phyloP scores from a whole-genome alignment of 2,797 vertebrate genomes.

The Rhabdophis nuchalis region DNA sequence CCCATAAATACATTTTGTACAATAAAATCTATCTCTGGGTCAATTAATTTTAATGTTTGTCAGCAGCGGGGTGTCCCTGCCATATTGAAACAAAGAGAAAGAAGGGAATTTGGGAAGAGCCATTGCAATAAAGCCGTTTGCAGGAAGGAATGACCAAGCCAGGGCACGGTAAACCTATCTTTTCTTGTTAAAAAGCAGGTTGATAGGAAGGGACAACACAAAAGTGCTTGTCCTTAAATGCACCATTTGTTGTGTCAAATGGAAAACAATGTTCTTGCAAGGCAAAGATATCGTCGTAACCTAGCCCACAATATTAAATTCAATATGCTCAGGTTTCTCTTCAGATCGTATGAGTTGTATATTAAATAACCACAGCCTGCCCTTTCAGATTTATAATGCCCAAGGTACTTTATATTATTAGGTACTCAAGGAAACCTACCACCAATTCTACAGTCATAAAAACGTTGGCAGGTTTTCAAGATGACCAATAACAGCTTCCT shows the following conservation, averaged over 20 bases:
- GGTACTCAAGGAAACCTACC: neutral
- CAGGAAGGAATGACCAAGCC: neutral
- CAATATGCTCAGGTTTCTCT: neutral
- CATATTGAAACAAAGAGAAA: slow-evolving; percentile 9
- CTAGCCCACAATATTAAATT: neutral
- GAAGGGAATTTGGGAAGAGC: slow-evolving; percentile 32
- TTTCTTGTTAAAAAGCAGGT: neutral
- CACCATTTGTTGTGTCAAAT: neutral
- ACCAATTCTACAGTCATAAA: neutral
- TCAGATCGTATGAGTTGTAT: neutral
- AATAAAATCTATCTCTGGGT: slow-evolving; percentile 48
- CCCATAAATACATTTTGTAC: slow-evolving; percentile 46
- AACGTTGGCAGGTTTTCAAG: neutral
- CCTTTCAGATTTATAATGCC: neutral
- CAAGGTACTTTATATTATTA: neutral
- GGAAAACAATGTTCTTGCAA: neutral
- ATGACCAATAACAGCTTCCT: neutral
- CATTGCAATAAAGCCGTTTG: slow-evolving; percentile 29
- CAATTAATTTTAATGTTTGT: slow-evolving; percentile 63
- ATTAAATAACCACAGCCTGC: neutral
- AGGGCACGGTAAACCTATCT: neutral
- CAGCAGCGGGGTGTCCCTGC: slow-evolving; percentile 33
- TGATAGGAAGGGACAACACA: neutral
- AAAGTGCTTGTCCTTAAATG: neutral
- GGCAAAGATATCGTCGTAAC: neutral